These are phyloP conservation scores for Actinemys pallida DNA, from an alignment of 2,113 vertebrate genomes.

Conservation along the genomic window DNA sequence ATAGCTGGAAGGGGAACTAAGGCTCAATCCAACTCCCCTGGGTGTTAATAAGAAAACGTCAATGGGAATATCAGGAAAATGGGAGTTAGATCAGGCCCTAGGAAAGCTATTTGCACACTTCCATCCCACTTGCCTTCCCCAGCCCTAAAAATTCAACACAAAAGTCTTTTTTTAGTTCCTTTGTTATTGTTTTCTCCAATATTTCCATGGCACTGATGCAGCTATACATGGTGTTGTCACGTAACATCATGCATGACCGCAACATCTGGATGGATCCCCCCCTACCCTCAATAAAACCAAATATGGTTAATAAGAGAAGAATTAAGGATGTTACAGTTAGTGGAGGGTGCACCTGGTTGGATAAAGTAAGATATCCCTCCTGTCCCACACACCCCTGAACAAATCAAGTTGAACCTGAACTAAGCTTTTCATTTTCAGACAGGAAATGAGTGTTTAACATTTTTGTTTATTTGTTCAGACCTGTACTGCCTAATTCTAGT, in stretches of 20 bases:
- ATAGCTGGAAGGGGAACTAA: neutral
- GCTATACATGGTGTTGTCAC: neutral
- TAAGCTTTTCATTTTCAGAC: fast-evolving
- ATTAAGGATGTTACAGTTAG: neutral
- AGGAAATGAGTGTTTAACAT: neutral
- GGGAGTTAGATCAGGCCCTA: neutral
- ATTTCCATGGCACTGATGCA: neutral
- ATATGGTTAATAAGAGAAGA: neutral
- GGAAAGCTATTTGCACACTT: neutral
- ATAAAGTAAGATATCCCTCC: neutral
- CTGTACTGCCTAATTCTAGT: neutral
- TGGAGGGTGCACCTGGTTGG: neutral
- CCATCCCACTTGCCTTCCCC: fast-evolving
- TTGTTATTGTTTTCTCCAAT: fast-evolving
- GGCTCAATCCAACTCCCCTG: neutral
- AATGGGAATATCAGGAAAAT: fast-evolving
- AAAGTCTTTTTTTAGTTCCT: fast-evolving
- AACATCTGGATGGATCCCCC: neutral
- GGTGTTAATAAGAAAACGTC: neutral
- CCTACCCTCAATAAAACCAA: neutral
- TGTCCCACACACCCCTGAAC: neutral
- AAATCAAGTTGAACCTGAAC: neutral
- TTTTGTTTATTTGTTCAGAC: neutral
- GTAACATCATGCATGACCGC: fast-evolving
- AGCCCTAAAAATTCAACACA: neutral